phyloP scores from a whole-genome alignment of 2,113 vertebrate genomes.

The Alectura lathami region DNA sequence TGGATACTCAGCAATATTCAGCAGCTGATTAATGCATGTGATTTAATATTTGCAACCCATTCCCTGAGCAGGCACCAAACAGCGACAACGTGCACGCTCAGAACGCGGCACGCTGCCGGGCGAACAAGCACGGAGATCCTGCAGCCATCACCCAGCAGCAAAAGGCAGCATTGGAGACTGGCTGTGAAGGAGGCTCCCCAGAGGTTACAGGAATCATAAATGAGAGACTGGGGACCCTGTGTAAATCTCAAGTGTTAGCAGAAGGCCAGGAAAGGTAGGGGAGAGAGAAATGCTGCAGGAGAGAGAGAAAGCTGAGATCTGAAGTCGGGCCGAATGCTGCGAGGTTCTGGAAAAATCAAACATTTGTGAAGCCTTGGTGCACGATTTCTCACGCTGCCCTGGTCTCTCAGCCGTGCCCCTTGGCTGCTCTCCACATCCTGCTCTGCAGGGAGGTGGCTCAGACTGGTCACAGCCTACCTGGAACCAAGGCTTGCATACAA shows the following conservation, averaged over 20 bases:
- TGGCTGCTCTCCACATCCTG: conserved; percentile 70
- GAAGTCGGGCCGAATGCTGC: conserved; percentile 29
- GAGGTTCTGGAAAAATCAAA: conserved; percentile 53
- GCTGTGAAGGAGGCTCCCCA: background rate
- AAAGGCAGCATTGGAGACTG: background rate
- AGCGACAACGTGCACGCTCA: background rate
- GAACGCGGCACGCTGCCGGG: background rate
- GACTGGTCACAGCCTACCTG: conserved; percentile 18
- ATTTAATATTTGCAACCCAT: background rate
- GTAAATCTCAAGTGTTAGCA: background rate
- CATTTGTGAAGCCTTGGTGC: conserved; percentile 41
- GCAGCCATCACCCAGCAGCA: background rate
- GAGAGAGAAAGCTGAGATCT: background rate
- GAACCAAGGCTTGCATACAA: conserved; percentile 11
- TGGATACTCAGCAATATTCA: background rate
- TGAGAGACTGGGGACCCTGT: conserved; percentile 10
- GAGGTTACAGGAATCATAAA: background rate
- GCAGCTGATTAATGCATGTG: background rate
- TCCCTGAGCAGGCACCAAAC: background rate
- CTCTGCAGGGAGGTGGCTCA: conserved; percentile 47
- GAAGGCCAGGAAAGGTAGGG: background rate
- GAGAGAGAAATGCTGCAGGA: background rate
- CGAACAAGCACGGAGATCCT: background rate
- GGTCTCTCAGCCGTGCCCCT: conserved; percentile 9
- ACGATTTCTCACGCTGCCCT: background rate